Evolutionary conservation across 1,140 invertebrate species (phyloP), one percentile per base, ranked within the genome.

Genomic region (Pachypeltis micranthus): DNA sequence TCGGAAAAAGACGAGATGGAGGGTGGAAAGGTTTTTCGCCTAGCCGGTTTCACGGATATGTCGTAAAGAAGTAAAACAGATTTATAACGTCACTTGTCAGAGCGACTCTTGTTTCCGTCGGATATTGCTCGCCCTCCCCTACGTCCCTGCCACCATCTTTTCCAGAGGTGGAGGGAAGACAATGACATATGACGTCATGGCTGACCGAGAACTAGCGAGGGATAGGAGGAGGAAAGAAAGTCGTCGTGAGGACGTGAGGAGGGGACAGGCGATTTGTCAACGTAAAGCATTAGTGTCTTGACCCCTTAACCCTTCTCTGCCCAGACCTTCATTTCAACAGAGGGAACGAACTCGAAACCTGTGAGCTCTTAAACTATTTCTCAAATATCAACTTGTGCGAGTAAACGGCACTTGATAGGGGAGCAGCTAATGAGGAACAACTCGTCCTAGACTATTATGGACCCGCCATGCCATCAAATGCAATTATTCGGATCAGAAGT

Each of bases 121-220:
- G 57, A 59, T 59, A 59, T 59, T 59, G 57, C 57, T 16, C 27
- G 26, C 57, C 55, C 21, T 39, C 7, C 34, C 23, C 7, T 21
- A n/a, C n/a, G n/a, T 51, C 47, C 19, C 21, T 51, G 47, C n/a
- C n/a, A n/a, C n/a, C n/a, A n/a, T n/a, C n/a, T n/a, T n/a, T n/a
- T n/a, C n/a, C n/a, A n/a, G n/a, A n/a, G n/a, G 47, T 4, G 23
- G 57, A 16, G 29, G 57, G 28, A 23, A 59, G 57, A 59, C 57
- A 59, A 59, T 59, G 57, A 59, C 57, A 31, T 59, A 59, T 59
- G 57, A 59, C 57, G 57, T 59, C 57, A 59, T 28, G 57, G 57
- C 57, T 59, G 57, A 59, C 57, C 57, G 57, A 21, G 47, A 21
- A 51, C 23, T 26, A 16, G 10, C 7, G n/a, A 16, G 10, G 12